Evolutionary conservation across 2,888 invertebrate genomes (phyloP).

Genomic region (Orthosia gothica): DNA sequence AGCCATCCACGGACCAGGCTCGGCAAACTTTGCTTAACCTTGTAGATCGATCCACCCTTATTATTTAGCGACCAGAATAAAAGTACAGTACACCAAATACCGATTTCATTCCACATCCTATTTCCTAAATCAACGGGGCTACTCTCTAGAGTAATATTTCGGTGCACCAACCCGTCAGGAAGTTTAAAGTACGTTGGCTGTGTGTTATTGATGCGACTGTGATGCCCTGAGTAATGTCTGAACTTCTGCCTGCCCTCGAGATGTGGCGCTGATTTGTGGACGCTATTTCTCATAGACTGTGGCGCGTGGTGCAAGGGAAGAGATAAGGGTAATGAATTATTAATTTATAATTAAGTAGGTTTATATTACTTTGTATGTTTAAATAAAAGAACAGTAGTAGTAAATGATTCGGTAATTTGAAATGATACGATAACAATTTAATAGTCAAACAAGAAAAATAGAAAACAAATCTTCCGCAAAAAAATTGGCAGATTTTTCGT

Average conservation of each 20-base stretch:
- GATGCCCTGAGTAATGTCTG: conserved; percentile 60
- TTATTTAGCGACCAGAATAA: too few species aligned
- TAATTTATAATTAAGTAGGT: conserved; percentile 2
- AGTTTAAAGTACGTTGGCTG: conserved; percentile 45
- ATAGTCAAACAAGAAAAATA: too few species aligned
- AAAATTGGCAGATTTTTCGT: too few species aligned
- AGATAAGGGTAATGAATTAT: neutral
- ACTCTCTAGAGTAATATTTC: conserved; percentile 24
- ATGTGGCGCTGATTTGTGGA: conserved; percentile 75
- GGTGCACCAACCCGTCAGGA: conserved; percentile 34
- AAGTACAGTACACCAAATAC: neutral
- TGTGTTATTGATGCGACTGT: conserved; percentile 50
- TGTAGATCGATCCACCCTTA: too few species aligned
- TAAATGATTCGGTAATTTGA: neutral
- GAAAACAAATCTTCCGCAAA: too few species aligned
- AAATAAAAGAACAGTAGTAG: neutral
- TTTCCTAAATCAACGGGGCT: conserved; percentile 18
- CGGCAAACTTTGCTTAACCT: too few species aligned
- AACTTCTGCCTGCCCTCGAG: conserved; percentile 65
- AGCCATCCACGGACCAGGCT: too few species aligned
- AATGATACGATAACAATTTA: too few species aligned
- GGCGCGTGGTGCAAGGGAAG: conserved; percentile 40
- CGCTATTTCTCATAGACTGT: conserved; percentile 73
- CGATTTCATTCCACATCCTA: conserved; percentile 5
- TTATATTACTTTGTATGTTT: neutral